Evolutionary conservation across 1,140 invertebrate species (phyloP).

Genomic region (Conus betulinus): DNA sequence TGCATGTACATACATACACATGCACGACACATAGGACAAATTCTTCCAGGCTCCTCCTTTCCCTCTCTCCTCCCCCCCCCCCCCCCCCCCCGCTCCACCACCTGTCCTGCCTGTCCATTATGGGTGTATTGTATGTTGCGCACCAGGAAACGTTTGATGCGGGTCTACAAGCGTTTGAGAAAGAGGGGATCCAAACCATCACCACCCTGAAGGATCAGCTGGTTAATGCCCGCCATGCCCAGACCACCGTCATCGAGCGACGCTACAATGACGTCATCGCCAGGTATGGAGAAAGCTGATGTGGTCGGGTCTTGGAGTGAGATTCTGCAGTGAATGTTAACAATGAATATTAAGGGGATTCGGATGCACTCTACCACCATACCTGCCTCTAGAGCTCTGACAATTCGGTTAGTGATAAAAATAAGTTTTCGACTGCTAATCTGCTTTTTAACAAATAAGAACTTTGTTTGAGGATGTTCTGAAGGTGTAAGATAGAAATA

Average conservation of each 20-base stretch:
- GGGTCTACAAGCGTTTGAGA: conserved; percentile 94
- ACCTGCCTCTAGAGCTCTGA: no score
- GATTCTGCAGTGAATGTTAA: no score
- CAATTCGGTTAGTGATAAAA: no score
- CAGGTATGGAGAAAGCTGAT: conserved; percentile 75
- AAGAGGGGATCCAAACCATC: conserved; percentile 99
- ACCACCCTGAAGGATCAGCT: conserved; percentile 97
- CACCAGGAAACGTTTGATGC: conserved; percentile 96
- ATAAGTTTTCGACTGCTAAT: no score
- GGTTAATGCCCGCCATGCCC: conserved; percentile 92
- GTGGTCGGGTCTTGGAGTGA: background rate
- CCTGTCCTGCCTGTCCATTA: background rate
- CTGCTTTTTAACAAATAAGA: no score
- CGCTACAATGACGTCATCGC: conserved; percentile 94
- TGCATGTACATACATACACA: no score
- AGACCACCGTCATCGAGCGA: conserved; percentile 91
- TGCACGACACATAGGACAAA: no score
- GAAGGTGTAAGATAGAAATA: no score
- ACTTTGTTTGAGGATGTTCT: no score
- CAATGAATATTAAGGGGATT: no score
- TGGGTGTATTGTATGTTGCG: background rate
- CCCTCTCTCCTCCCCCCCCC: background rate
- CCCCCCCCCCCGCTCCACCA: no score
- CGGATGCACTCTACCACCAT: no score
- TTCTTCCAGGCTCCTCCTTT: background rate